phyloP scores from a whole-genome alignment of 2,797 vertebrate genomes.

The Masticophis lateralis region DNA sequence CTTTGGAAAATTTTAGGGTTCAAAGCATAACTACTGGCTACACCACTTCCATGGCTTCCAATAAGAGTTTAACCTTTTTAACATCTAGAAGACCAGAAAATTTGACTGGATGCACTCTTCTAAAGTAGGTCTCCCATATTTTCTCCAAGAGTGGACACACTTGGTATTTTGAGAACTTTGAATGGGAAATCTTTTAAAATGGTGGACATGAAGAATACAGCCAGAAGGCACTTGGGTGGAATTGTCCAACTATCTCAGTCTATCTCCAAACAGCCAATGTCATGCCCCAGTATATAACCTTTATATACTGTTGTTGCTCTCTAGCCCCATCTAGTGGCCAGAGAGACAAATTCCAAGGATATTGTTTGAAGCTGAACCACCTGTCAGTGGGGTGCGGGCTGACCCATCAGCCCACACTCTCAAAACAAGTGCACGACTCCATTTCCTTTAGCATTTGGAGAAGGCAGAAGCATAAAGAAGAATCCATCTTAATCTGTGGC shows the following conservation, averaged over 20 bases:
- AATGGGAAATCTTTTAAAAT: neutral
- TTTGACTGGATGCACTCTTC: neutral
- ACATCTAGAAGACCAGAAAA: neutral
- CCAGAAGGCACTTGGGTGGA: neutral
- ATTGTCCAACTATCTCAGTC: neutral
- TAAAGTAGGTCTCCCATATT: neutral
- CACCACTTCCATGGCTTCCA: neutral
- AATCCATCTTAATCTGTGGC: too few species aligned
- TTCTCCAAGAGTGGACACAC: neutral
- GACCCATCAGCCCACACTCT: too few species aligned
- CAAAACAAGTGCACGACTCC: too few species aligned
- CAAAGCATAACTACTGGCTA: neutral
- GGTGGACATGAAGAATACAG: neutral
- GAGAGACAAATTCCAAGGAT: too few species aligned
- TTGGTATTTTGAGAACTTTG: neutral
- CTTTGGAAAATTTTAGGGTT: neutral
- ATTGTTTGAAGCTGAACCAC: too few species aligned
- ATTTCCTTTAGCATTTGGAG: too few species aligned
- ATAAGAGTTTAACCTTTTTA: neutral
- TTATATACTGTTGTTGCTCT: too few species aligned
- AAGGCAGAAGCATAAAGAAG: too few species aligned
- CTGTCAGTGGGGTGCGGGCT: too few species aligned
- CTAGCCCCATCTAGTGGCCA: too few species aligned
- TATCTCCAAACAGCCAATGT: neutral
- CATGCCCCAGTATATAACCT: too few species aligned